These are phyloP conservation scores for Coturnix japonica DNA, from an alignment of 2,113 vertebrate species.

Conservation along the genomic window DNA sequence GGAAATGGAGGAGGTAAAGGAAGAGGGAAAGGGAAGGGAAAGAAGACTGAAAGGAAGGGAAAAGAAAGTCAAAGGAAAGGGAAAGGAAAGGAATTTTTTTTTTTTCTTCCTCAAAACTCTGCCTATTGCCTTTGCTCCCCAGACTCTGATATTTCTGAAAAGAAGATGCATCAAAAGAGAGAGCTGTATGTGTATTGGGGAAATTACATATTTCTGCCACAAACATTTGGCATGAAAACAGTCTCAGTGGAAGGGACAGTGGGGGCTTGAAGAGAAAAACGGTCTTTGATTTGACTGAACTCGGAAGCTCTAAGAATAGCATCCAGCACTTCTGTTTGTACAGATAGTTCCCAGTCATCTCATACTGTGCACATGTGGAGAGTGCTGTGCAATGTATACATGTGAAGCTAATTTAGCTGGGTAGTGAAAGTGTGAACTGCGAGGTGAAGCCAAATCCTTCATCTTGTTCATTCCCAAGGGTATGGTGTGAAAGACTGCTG, in stretches of 20 bases:
- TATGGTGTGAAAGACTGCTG: background rate
- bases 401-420: background rate
- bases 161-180: no score
- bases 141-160: rapidly evolving
- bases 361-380: background rate
- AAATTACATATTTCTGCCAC: background rate
- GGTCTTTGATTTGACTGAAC: background rate
- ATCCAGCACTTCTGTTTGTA: background rate
- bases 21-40: no score
- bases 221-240: background rate
- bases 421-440: background rate
- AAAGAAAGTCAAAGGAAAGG: no score
- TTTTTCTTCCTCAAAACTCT: background rate
- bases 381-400: background rate
- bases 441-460: background rate
- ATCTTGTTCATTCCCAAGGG: background rate
- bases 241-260: background rate
- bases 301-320: background rate
- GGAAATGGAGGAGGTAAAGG: no score
- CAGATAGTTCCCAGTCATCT: background rate
- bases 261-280: background rate
- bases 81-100: background rate
- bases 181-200: background rate
- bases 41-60: no score
- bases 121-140: background rate